A percentile compares a stretch with the other conserved stretches of the same genome.
phyloP scores from a whole-genome alignment of 2,888 invertebrate species.

The Cecidostiba fungosa region DNA sequence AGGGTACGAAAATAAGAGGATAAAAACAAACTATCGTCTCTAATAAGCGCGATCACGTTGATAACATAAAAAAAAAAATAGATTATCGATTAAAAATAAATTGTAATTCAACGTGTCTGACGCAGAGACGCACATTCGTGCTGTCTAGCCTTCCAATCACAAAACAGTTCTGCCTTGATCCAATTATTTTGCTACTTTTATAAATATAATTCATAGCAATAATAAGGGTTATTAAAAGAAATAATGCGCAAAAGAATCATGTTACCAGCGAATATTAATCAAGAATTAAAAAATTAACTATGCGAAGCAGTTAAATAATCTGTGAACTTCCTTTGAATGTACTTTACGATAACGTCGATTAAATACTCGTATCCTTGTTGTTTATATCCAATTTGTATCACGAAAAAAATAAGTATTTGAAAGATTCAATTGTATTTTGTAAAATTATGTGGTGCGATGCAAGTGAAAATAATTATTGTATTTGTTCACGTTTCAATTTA shows the following conservation, averaged over 20 bases:
- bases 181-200: constrained; percentile 80
- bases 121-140: constrained; percentile 54
- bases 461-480: constrained; percentile 56
- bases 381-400: constrained; percentile 55
- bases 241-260: constrained; percentile 64
- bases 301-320: constrained; percentile 43
- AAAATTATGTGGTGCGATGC: constrained; percentile 52
- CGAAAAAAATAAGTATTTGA: constrained; percentile 31
- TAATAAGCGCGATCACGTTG: constrained; percentile 40
- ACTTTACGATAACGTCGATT: constrained; percentile 34
- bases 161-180: constrained; percentile 76
- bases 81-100: constrained; percentile 33
- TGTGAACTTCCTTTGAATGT: constrained; percentile 40
- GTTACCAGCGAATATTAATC: constrained; percentile 43
- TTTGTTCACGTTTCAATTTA: constrained; percentile 42
- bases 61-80: constrained; percentile 51
- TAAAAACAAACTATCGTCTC: constrained; percentile 40
- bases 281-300: constrained; percentile 38
- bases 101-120: constrained; percentile 51
- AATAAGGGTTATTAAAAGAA: constrained; percentile 54
- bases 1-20: constrained; percentile 52
- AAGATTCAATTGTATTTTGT: constrained; percentile 54
- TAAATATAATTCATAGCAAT: constrained; percentile 68
- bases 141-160: constrained; percentile 61
- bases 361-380: constrained; percentile 39